These are phyloP conservation scores for Echiichthys vipera DNA, from an alignment of 2,797 vertebrate genomes.

Conservation along the genomic window DNA sequence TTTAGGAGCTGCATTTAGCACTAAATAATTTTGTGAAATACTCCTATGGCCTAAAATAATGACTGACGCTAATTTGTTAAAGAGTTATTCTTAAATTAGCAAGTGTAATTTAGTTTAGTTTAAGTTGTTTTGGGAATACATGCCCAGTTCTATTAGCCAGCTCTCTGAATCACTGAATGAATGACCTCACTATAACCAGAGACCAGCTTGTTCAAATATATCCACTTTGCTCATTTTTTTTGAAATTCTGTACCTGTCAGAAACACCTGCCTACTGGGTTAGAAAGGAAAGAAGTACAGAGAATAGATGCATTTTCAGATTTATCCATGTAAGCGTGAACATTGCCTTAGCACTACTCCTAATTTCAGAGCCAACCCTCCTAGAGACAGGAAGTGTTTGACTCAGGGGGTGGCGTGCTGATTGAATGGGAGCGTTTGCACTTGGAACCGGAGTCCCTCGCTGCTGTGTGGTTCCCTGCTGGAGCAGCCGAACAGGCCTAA, in stretches of 20 bases:
- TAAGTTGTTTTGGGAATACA: too few relatives aligned
- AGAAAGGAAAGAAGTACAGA: constrained; percentile 2
- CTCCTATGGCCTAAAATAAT: too few relatives aligned
- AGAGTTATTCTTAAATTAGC: too few relatives aligned
- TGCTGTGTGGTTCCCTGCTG: constrained; percentile 66
- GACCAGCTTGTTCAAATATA: neutral
- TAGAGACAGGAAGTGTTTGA: constrained; percentile 67
- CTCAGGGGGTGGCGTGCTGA: constrained; percentile 68
- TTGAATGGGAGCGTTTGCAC: constrained; percentile 73
- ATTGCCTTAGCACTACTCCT: constrained; percentile 58
- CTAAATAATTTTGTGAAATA: too few relatives aligned
- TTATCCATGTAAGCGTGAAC: constrained; percentile 57
- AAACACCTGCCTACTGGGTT: constrained; percentile 17
- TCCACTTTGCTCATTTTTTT: neutral
- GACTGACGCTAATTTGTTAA: too few relatives aligned
- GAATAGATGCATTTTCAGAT: constrained; percentile 39
- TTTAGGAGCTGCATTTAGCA: too few relatives aligned
- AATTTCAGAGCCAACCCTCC: constrained; percentile 40
- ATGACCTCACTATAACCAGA: neutral
- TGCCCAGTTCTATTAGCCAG: too few relatives aligned
- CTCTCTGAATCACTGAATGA: too few relatives aligned
- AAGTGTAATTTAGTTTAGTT: too few relatives aligned
- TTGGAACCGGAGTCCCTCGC: constrained; percentile 62
- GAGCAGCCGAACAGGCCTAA: constrained; percentile 62
- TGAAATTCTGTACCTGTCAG: neutral